Conservation (phyloP, 2,888 invertebrate genomes). For the Osedax frankpressi region DNA sequence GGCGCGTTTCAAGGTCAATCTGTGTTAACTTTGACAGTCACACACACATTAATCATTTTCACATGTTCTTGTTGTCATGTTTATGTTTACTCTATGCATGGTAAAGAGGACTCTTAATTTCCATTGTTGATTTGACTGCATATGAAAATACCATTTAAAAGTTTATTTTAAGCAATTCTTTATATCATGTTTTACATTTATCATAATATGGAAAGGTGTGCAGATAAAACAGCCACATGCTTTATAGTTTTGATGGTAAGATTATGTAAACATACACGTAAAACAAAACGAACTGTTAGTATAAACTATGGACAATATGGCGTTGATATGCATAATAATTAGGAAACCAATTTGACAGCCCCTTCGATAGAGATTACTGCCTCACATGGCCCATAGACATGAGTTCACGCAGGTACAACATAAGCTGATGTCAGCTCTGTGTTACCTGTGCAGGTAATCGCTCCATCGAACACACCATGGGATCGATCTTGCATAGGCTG, state of each 20-base stretch:
- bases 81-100: background rate
- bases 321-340: background rate
- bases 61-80: background rate
- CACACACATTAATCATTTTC: background rate
- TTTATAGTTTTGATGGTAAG: background rate
- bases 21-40: background rate
- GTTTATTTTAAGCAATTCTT: background rate
- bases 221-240: background rate
- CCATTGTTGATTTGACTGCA: background rate
- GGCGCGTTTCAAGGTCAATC: background rate
- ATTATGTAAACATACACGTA: background rate
- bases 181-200: background rate
- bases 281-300: background rate
- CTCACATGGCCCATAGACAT: background rate
- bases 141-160: background rate
- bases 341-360: background rate
- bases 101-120: background rate
- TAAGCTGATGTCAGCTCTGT: slow-evolving; percentile 5
- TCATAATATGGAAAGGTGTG: background rate
- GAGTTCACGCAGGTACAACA: slow-evolving; percentile 4
- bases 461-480: slow-evolving; percentile 7
- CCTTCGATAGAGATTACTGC: background rate
- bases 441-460: background rate
- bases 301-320: slow-evolving; percentile 1
- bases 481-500: slow-evolving; percentile 3